phyloP scores from a whole-genome alignment of 2,113 vertebrate species.

The Calyptomena viridis region DNA sequence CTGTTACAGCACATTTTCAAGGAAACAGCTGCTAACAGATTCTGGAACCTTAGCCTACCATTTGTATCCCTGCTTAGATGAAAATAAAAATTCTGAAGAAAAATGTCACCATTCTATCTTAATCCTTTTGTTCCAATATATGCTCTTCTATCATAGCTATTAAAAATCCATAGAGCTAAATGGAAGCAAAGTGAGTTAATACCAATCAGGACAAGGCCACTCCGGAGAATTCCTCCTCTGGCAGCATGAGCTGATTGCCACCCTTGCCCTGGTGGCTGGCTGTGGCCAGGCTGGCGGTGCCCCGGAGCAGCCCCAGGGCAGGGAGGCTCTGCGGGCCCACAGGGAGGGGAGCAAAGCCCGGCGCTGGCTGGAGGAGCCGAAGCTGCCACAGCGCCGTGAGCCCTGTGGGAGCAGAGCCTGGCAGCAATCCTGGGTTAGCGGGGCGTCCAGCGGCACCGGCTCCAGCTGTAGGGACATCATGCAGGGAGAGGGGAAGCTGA shows the following conservation, averaged over 20 bases:
- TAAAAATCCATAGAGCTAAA: not conserved
- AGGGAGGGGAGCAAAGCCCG: not conserved
- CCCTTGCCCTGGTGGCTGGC: rapidly evolving
- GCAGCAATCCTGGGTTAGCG: no score
- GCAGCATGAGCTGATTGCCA: not conserved
- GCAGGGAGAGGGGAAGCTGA: not conserved
- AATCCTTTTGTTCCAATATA: not conserved
- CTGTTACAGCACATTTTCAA: not conserved
- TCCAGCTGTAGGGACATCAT: no score
- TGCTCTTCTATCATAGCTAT: not conserved
- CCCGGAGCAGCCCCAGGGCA: not conserved
- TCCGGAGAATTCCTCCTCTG: not conserved
- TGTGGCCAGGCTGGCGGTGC: not conserved
- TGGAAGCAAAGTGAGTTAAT: not conserved
- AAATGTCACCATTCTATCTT: not conserved
- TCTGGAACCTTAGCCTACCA: not conserved
- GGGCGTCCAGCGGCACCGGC: no score
- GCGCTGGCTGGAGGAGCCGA: not conserved
- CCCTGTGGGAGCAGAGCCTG: not conserved
- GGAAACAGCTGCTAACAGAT: not conserved
- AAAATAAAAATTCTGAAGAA: not conserved
- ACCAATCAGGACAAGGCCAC: not conserved
- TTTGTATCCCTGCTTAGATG: not conserved
- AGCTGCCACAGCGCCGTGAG: not conserved
- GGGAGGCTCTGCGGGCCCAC: not conserved